Conservation (phyloP, 2,797 vertebrate species). For the Gymnoscopelus microlampas region DNA sequence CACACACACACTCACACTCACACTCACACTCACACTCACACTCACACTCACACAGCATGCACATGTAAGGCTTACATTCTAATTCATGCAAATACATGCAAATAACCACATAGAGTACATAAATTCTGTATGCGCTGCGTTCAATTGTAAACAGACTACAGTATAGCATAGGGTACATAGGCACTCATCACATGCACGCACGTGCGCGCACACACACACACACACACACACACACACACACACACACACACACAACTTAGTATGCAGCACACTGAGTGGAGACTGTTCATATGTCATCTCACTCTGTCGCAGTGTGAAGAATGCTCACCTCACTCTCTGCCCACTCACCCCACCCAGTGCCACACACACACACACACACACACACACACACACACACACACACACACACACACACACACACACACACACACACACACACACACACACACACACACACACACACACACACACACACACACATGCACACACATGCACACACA, state of each 20-base stretch:
- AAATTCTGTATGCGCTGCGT: too few relatives aligned
- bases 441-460: conserved; percentile 20
- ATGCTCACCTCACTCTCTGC: conserved; percentile 54
- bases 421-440: conserved; percentile 41
- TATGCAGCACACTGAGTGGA: neutral
- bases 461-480: neutral
- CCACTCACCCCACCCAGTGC: conserved; percentile 10
- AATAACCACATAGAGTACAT: neutral
- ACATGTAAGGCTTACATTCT: conserved; percentile 3
- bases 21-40: neutral
- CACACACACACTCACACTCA: conserved; percentile 24
- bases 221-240: conserved; percentile 5
- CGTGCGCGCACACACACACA: conserved; percentile 8
- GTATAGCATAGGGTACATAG: too few relatives aligned
- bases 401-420: conserved; percentile 33
- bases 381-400: conserved; percentile 40
- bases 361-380: conserved; percentile 31
- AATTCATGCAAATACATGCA: neutral
- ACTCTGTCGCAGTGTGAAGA: conserved; percentile 46
- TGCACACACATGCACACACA: too few relatives aligned
- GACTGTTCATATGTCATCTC: conserved; percentile 12
- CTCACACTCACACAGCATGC: conserved; percentile 15
- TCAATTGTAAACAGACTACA: too few relatives aligned
- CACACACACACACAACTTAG: conserved; percentile 2
- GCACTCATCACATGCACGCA: neutral